A percentile compares a stretch with the other conserved stretches of the same genome.
phyloP scores from a whole-genome alignment of 2,888 invertebrate genomes.

The Antitype chi region DNA sequence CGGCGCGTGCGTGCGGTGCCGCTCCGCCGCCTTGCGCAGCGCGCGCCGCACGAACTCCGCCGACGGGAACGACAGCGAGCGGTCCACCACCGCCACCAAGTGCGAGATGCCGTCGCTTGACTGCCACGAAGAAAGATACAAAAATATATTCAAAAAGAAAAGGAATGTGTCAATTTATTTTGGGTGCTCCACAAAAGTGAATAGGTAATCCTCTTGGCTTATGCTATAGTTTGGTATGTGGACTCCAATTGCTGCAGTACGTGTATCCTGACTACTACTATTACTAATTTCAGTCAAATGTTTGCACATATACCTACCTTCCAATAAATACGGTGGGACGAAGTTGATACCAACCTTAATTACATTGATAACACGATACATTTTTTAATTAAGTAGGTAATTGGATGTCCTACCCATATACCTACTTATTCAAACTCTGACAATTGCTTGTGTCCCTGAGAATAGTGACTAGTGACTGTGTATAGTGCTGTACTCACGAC shows the following conservation, averaged over 20 bases:
- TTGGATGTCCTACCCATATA: too few relatives aligned
- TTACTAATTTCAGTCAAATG: not conserved
- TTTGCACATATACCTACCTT: too few relatives aligned
- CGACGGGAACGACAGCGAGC: conserved; percentile 94
- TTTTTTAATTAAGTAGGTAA: not conserved
- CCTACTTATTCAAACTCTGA: not conserved
- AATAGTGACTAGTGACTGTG: not conserved
- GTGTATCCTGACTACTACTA: not conserved
- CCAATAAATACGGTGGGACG: not conserved
- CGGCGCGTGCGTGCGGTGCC: conserved; percentile 73
- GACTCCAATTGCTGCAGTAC: not conserved
- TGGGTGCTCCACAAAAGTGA: not conserved
- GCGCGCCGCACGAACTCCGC: conserved; percentile 94
- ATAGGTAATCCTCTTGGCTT: not conserved
- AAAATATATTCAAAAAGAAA: not conserved
- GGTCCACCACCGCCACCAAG: conserved; percentile 92
- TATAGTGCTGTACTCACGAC: conserved; percentile 83
- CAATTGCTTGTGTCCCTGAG: not conserved
- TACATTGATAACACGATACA: not conserved
- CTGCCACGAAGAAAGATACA: conserved; percentile 67
- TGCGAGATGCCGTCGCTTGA: conserved; percentile 84
- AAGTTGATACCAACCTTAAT: not conserved
- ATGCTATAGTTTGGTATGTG: not conserved
- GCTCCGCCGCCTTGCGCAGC: conserved; percentile 92
- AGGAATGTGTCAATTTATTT: not conserved